Conservation (phyloP, 1,140 invertebrate species). For the Euborellia annulipes region DNA sequence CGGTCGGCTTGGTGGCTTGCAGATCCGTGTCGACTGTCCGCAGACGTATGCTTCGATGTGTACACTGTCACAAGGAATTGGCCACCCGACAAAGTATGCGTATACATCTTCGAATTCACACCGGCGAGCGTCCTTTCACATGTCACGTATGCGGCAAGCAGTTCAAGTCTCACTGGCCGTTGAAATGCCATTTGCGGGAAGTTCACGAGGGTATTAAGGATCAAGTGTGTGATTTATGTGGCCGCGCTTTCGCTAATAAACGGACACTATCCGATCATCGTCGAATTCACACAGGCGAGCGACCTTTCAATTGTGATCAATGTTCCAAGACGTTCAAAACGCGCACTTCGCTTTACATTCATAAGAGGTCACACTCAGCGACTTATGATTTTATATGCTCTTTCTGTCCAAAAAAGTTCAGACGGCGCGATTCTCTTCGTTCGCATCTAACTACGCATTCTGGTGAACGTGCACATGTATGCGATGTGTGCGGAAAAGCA, state of each 20-base stretch:
- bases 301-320: conserved; percentile 39
- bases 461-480: conserved; percentile 30
- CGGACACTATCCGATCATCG: conserved; percentile 33
- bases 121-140: conserved; percentile 21
- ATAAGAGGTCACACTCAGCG: conserved; percentile 32
- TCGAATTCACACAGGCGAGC: conserved; percentile 40
- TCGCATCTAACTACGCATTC: conserved; percentile 36
- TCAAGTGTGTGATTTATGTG: conserved; percentile 36
- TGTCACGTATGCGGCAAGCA: conserved; percentile 29
- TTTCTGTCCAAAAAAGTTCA: conserved; percentile 30
- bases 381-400: conserved; percentile 32
- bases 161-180: conserved; percentile 44
- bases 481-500: conserved; percentile 32
- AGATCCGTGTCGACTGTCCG: no score
- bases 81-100: conserved; percentile 28
- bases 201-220: conserved; percentile 45
- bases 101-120: conserved; percentile 43
- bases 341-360: conserved; percentile 35
- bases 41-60: conserved; percentile 25
- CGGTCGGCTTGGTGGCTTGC: no score
- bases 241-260: conserved; percentile 33
- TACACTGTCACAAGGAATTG: conserved; percentile 31
- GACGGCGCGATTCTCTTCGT: conserved; percentile 35
- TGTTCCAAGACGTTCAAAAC: conserved; percentile 39
- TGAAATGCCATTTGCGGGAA: conserved; percentile 43